Evolutionary conservation across 2,888 invertebrate genomes (phyloP), one percentile per base, ranked within the genome.

Genomic region (Netelia virgata): DNA sequence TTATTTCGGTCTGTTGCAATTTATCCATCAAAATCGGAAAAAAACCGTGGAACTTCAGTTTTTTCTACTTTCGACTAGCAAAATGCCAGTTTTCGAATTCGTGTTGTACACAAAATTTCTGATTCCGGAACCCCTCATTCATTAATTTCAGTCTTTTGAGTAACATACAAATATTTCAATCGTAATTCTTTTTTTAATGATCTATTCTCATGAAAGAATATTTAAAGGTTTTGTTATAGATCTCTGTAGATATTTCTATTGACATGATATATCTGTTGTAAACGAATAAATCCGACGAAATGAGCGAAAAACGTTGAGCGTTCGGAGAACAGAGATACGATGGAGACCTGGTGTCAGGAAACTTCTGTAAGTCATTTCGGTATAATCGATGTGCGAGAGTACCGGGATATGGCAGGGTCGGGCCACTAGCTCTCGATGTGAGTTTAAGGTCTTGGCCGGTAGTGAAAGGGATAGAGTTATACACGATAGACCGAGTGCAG

Each of bases 381-480:
- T 83, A 84, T 88, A 88, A 88, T 86, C 87, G 84, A 87, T 86
- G 84, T 64, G 66, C 50, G 70, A 72, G 79, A 77, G 82, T 73
- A 66, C 66, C 72, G 57, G 84, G 76, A 76, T 76, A 68, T 43
- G 47, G 64, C 68, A 76, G 83, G 83, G 83, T 81, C 83, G 85
- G 82, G 77, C 72, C 59, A 72, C 78, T 59, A 68, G 87, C 86
- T 88, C 87, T 87, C 86, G 86, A 90, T 89, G 88, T 90, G 91
- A 92, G 92, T 92, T 92, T 91, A 92, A 92, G 92, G 92, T 92
- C 92, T 91, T 90, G 92, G 91, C 90, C 91, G 91, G 90, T 90
- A 63, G 81, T 16, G 78, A 69, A 14, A 28, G 14, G 43, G 18
- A 57, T 57, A 79, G 66, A 66, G 77, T 61, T 36, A 36, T 61